phyloP scores from a whole-genome alignment of 2,888 invertebrate genomes.

The Agriopis marginaria region DNA sequence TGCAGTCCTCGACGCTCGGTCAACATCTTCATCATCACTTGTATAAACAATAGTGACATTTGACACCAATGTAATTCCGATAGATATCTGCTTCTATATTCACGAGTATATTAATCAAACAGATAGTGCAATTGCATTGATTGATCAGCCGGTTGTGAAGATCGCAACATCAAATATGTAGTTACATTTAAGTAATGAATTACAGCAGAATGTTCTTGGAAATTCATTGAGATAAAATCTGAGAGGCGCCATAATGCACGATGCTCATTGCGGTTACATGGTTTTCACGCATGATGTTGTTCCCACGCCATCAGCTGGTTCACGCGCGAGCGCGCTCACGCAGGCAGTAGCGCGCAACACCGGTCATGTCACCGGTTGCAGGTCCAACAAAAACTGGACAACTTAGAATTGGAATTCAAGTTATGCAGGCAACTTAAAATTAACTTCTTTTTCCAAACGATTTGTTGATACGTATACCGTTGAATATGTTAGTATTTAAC shows the following conservation, averaged over 20 bases:
- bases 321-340: slow-evolving; percentile 71
- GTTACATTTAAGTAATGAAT: slow-evolving; percentile 16
- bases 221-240: slow-evolving; percentile 37
- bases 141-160: slow-evolving; percentile 24
- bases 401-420: slow-evolving; percentile 32
- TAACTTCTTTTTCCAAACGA: neutral
- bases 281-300: slow-evolving; percentile 67
- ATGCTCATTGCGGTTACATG: slow-evolving; percentile 44
- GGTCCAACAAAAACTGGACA: slow-evolving; percentile 53
- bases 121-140: slow-evolving; percentile 32
- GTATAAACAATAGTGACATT: slow-evolving; percentile 47
- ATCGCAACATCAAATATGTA: slow-evolving; percentile 26
- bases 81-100: slow-evolving; percentile 32
- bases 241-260: slow-evolving; percentile 45
- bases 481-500: no score
- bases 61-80: slow-evolving; percentile 34
- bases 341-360: slow-evolving; percentile 62
- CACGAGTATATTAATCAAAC: slow-evolving; percentile 29
- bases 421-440: slow-evolving; percentile 12
- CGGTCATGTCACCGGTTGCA: slow-evolving; percentile 53
- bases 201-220: slow-evolving; percentile 28
- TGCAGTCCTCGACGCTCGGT: slow-evolving; percentile 46
- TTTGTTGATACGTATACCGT: slow-evolving; percentile 5
- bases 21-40: slow-evolving; percentile 45
- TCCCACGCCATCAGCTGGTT: slow-evolving; percentile 82